These are phyloP conservation scores for Aplocera efformata DNA, from an alignment of 2,888 invertebrate genomes.

Conservation along the genomic window DNA sequence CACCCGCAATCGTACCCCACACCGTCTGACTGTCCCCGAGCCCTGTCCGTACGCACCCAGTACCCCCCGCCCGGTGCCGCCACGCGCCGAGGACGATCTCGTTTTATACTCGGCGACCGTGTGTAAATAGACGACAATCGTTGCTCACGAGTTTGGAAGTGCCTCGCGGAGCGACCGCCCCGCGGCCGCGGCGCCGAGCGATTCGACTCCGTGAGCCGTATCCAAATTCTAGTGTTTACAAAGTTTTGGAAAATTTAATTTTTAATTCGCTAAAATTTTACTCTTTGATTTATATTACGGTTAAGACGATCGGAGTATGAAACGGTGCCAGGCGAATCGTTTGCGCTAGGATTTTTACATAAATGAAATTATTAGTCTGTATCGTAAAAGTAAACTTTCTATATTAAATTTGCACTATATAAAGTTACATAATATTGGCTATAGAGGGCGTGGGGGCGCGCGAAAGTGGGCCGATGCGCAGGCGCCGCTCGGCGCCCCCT, in stretches of 20 bases:
- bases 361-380: slow-evolving; percentile 76
- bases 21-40: slow-evolving; percentile 28
- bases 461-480: slow-evolving; percentile 10
- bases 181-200: slow-evolving; percentile 28
- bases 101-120: slow-evolving; percentile 61
- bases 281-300: slow-evolving; percentile 78
- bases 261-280: slow-evolving; percentile 80
- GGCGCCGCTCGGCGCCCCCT: slow-evolving; percentile 29
- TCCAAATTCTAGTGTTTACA: slow-evolving; percentile 78
- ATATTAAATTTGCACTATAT: slow-evolving; percentile 76
- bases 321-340: slow-evolving; percentile 77
- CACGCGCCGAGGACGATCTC: slow-evolving; percentile 46
- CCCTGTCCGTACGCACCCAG: slow-evolving; percentile 25
- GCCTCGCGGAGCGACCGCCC: slow-evolving; percentile 39
- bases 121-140: slow-evolving; percentile 72
- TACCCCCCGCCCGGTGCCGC: slow-evolving; percentile 31
- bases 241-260: slow-evolving; percentile 80
- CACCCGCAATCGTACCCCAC: slow-evolving; percentile 36
- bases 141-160: slow-evolving; percentile 70
- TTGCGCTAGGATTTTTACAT: slow-evolving; percentile 79
- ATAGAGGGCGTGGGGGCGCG: slow-evolving; percentile 72
- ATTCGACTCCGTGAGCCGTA: slow-evolving; percentile 56
- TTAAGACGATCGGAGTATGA: slow-evolving; percentile 73
- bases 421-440: slow-evolving; percentile 66
- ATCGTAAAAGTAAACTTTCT: slow-evolving; percentile 75